A percentile compares a stretch with the other conserved stretches of the same genome.
phyloP scores from a whole-genome alignment of 2,113 vertebrate genomes.

The Scomber colias region DNA sequence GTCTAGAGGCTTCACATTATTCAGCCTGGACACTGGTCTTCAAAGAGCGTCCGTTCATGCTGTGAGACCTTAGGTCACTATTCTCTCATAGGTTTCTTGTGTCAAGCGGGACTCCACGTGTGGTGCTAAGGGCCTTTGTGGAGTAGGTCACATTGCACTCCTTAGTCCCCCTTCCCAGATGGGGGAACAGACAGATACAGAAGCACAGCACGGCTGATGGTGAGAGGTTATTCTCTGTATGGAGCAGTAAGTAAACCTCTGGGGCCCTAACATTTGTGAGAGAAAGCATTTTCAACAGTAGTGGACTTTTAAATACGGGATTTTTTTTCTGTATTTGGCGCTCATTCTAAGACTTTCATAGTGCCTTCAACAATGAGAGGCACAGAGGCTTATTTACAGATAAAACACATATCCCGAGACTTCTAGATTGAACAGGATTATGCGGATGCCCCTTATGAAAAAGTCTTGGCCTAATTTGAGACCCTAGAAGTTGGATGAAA shows the following conservation, averaged over 20 bases:
- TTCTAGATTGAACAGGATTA: conserved; percentile 16
- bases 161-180: background rate
- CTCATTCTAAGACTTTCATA: conserved; percentile 3
- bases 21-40: conserved; percentile 23
- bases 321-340: background rate
- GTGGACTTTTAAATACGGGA: conserved; percentile 16
- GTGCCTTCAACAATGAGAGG: background rate
- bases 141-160: conserved; percentile 31
- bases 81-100: conserved; percentile 24
- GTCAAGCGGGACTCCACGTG: conserved; percentile 15
- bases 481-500: conserved; percentile 23
- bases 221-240: conserved; percentile 7
- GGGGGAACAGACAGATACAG: conserved; percentile 5
- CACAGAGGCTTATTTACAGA: no score
- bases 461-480: conserved; percentile 27
- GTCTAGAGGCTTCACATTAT: conserved; percentile 25
- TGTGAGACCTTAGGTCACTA: conserved; percentile 19
- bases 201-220: background rate
- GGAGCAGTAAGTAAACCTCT: background rate
- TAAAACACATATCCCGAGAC: background rate
- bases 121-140: conserved; percentile 21
- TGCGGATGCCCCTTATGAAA: conserved; percentile 8
- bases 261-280: conserved; percentile 1
- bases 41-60: conserved; percentile 22
- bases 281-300: background rate